Conservation (phyloP, 2,888 invertebrate species). For the Nephrotoma flavescens region DNA sequence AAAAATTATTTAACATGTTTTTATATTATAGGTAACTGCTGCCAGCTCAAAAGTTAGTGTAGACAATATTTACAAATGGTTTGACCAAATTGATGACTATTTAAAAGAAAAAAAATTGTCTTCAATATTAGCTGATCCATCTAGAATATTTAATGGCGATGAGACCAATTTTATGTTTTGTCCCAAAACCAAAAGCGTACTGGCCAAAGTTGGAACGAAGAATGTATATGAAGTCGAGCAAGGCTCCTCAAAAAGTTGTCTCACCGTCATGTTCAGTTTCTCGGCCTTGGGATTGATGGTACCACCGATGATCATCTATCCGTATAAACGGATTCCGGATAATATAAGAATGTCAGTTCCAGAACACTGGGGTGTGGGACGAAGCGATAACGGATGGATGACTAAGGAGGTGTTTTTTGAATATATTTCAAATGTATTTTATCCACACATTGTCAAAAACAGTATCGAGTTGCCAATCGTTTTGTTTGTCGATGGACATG, state of each 20-base stretch:
- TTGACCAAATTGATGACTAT: too few species aligned
- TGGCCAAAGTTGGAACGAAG: slow-evolving; percentile 11
- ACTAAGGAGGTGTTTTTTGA: slow-evolving; percentile 26
- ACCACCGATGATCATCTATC: slow-evolving; percentile 14
- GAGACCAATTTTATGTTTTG: slow-evolving; percentile 14
- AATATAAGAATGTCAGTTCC: too few species aligned
- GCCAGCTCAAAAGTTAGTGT: not conserved
- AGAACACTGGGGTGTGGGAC: slow-evolving; percentile 17
- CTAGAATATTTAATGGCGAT: slow-evolving; percentile 7
- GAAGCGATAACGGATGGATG: slow-evolving; percentile 25
- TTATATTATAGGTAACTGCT: not conserved
- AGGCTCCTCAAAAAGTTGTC: slow-evolving; percentile 16
- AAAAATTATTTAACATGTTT: too few species aligned
- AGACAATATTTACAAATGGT: not conserved
- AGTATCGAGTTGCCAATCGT: slow-evolving; percentile 22
- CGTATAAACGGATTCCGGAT: too few species aligned
- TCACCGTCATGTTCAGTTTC: slow-evolving; percentile 17
- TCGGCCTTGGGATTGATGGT: slow-evolving; percentile 18
- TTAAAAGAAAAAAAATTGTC: too few species aligned
- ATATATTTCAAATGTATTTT: slow-evolving; percentile 25
- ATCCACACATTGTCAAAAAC: slow-evolving; percentile 22
- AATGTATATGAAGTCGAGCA: slow-evolving; percentile 16
- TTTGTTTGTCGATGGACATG: slow-evolving; percentile 27
- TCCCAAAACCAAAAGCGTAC: too few species aligned
- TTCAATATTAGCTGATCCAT: not conserved